Evolutionary conservation across 2,113 vertebrate species (phyloP).

Genomic region (Petrocephalus microphthalmus): DNA sequence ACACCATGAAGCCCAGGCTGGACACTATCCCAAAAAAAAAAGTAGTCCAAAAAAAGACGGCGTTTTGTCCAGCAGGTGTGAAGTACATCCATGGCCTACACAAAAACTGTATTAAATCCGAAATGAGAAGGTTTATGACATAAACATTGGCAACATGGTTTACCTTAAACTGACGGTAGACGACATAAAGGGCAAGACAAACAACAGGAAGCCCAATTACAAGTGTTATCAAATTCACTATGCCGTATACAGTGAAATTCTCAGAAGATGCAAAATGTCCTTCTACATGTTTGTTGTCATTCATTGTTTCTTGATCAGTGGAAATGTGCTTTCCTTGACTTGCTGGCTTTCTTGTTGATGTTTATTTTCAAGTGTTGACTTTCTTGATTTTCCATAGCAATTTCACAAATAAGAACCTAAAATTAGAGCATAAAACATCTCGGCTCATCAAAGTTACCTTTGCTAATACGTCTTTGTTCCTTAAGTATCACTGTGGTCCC

Average conservation of each 20-base stretch:
- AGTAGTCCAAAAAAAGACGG: too few species aligned
- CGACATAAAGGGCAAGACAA: neutral
- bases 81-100: neutral
- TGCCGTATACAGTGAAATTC: neutral
- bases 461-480: neutral
- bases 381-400: neutral
- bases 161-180: neutral
- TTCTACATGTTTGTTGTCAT: neutral
- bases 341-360: neutral
- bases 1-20: slow-evolving; percentile 5
- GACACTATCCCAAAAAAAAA: neutral
- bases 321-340: neutral
- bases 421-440: neutral
- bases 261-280: too few species aligned
- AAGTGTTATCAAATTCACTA: neutral
- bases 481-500: neutral
- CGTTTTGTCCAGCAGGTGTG: neutral
- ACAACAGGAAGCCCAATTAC: slow-evolving; percentile 1
- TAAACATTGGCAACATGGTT: neutral
- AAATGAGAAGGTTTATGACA: slow-evolving; percentile 2
- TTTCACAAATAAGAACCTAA: neutral
- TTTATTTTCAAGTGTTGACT: neutral
- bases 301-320: neutral
- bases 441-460: neutral
- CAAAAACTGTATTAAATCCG: neutral